A percentile compares a stretch with the other conserved stretches of the same genome.
Evolutionary conservation across 2,888 invertebrate genomes (phyloP).

Genomic region (Folsomia manolachei): DNA sequence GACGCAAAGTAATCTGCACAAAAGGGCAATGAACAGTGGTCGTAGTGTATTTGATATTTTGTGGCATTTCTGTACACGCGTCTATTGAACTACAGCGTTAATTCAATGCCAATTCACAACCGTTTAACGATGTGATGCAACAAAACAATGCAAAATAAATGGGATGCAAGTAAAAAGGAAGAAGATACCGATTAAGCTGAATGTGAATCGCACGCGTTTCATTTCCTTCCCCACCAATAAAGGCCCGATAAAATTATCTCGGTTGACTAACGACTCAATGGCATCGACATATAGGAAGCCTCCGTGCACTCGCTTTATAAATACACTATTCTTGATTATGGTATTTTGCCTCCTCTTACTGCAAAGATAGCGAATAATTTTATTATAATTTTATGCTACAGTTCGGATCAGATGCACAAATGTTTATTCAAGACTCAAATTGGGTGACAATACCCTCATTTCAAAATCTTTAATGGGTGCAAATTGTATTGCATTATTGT

Average conservation of each 20-base stretch:
- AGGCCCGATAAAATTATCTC: slow-evolving; percentile 38
- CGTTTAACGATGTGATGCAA: background rate
- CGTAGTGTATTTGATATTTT: background rate
- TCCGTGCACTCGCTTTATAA: too few species aligned
- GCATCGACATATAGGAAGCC: background rate
- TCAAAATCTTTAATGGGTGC: too few species aligned
- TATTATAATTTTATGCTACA: background rate
- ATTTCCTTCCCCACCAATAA: background rate
- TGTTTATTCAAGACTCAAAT: too few species aligned
- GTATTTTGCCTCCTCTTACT: too few species aligned
- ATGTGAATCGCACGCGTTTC: background rate
- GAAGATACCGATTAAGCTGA: too few species aligned
- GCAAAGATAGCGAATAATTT: background rate
- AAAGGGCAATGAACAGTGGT: background rate
- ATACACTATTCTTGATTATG: too few species aligned
- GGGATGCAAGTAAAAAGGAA: background rate
- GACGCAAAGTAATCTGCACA: background rate
- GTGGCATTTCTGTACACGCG: background rate
- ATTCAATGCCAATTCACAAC: background rate
- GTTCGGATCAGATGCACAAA: background rate
- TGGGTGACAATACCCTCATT: too few species aligned
- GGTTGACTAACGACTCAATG: slow-evolving; percentile 20
- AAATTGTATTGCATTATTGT: too few species aligned
- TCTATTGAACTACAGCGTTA: too few species aligned
- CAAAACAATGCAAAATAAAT: background rate